Evolutionary conservation across 2,113 vertebrate species (phyloP), one percentile per base, ranked within the genome.

Genomic region (Takifugu flavidus): DNA sequence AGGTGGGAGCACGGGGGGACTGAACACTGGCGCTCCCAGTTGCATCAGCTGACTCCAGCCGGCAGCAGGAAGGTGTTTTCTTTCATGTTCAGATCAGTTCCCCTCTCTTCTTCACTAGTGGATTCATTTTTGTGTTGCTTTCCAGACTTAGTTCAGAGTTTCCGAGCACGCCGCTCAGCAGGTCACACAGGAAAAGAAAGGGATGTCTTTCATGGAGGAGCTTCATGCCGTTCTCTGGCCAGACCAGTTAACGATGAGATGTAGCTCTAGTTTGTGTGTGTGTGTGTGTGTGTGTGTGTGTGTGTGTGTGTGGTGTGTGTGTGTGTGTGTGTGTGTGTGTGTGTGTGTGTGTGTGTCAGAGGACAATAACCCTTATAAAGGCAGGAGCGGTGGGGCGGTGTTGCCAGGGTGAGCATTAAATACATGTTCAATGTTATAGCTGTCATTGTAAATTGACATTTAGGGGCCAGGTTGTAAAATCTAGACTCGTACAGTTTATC

Each of bases 61-160:
- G 65, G 75, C 20, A 46, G 60, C 39, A 65, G 70, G 69, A 77
- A 80, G 82, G 79, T 84, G 82, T 71, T 72, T 72, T 69, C 68
- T 84, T 82, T 86, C 65, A 82, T 84, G 77, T 77, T 73, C 53
- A 49, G 47, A 49, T 71, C 53, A 49, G 50, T 51, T 71, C 53
- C 45, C 52, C 8, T 67, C 75, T 61, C 47, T 15, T 51, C 28
- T 49, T 20, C 57, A 52, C 42, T 34, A 11, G 55, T 26, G 4
- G 51, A 64, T 78, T 77, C 62, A 63, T 54, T 55, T 61, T 63
- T 54, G 13, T 20, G 62, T 65, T 72, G 25, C 55, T 61, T 68
- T 75, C 66, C 59, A 66, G 69, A 51, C 47, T 55, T 34, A 12
- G 49, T 47, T 42, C 50, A 27, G 31, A 49, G 29, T 54, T 13